These are phyloP conservation scores for Mya arenaria DNA, from an alignment of 1,140 invertebrate species.

Conservation along the genomic window DNA sequence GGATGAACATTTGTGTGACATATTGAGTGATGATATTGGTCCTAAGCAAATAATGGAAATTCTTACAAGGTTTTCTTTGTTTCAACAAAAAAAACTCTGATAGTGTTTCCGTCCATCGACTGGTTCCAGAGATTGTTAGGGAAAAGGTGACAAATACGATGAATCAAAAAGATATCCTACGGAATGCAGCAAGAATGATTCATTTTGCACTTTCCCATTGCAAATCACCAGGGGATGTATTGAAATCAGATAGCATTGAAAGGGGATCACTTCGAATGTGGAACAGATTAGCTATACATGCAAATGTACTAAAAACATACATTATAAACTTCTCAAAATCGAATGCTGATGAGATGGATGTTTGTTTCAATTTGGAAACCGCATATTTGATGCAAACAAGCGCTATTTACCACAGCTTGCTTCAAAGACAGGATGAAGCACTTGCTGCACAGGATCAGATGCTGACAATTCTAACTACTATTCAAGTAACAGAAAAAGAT, in stretches of 20 bases:
- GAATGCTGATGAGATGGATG: neutral
- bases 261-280: conserved; percentile 18
- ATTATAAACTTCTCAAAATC: neutral
- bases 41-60: conserved; percentile 31
- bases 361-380: conserved; percentile 23
- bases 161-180: neutral
- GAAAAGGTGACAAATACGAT: neutral
- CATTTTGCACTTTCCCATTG: conserved; percentile 20
- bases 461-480: conserved; percentile 6
- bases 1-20: neutral
- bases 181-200: conserved; percentile 36
- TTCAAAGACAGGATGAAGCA: conserved; percentile 18
- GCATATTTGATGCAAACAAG: neutral
- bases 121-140: conserved; percentile 49
- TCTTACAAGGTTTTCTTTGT: conserved; percentile 43
- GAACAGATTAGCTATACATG: conserved; percentile 37
- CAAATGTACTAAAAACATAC: conserved; percentile 16
- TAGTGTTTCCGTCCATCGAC: conserved; percentile 20
- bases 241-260: conserved; percentile 7
- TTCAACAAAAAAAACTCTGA: neutral
- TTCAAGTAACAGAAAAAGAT: neutral
- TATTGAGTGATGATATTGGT: neutral
- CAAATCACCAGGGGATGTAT: conserved; percentile 12
- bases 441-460: conserved; percentile 19
- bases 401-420: conserved; percentile 13